These are phyloP conservation scores for Timandra comae DNA, from an alignment of 2,888 invertebrate genomes.

Conservation along the genomic window DNA sequence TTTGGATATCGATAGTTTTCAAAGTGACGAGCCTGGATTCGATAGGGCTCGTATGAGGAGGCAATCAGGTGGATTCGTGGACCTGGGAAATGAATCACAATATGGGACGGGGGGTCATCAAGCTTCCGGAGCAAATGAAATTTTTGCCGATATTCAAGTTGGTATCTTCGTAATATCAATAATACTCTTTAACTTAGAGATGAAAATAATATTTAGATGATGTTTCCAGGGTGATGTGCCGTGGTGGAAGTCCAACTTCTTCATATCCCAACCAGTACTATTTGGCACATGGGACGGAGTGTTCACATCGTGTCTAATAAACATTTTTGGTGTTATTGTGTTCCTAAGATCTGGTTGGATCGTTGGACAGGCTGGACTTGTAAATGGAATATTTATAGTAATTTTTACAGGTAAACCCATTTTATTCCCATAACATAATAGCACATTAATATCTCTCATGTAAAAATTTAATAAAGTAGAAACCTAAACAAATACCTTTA, in stretches of 20 bases:
- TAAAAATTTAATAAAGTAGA: no score
- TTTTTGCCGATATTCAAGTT: slow-evolving; percentile 94
- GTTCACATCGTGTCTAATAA: slow-evolving; percentile 97
- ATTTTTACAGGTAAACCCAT: slow-evolving; percentile 85
- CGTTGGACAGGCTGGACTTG: slow-evolving; percentile 91
- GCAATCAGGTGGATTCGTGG: slow-evolving; percentile 85
- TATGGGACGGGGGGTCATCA: slow-evolving; percentile 89
- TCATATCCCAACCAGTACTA: slow-evolving; percentile 95
- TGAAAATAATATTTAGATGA: slow-evolving; percentile 2
- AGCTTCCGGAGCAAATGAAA: slow-evolving; percentile 91
- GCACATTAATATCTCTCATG: no score
- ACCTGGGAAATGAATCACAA: slow-evolving; percentile 84
- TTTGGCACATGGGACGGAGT: slow-evolving; percentile 99
- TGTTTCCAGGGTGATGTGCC: slow-evolving; percentile 82
- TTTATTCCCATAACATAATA: no score
- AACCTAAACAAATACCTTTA: no score
- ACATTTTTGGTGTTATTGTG: slow-evolving; percentile 98
- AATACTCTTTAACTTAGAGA: background rate
- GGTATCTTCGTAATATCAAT: slow-evolving; percentile 11
- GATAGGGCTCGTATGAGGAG: slow-evolving; percentile 74
- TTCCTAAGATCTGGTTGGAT: slow-evolving; percentile 98
- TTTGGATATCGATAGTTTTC: slow-evolving; percentile 62
- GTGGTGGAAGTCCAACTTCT: slow-evolving; percentile 98
- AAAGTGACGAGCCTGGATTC: slow-evolving; percentile 63
- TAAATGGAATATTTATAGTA: slow-evolving; percentile 87